Base-by-base conservation (phyloP, 2,113 vertebrate species). In the Budorcas taxicolor region DNA sequence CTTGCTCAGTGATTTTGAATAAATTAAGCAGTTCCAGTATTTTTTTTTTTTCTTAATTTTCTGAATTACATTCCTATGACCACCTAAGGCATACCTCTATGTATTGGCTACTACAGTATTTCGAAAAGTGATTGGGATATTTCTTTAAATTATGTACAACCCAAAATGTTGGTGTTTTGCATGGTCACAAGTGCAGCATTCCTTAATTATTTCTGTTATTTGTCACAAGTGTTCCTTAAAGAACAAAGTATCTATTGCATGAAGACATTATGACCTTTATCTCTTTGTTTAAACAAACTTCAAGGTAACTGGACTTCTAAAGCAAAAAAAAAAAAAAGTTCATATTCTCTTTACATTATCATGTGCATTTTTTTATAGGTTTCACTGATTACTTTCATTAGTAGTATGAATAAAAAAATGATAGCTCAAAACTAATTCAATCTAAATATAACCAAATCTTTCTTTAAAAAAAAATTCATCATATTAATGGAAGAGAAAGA, bases 51-150 rank as follows among this genome's bases (percentile, higher is more conserved):
- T 1, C 71, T 91, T 93, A 71, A 27, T 96, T 98, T 96, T 99
- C 98, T 99, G 98, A 99, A 98, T 98, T 99, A 99, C 99, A 99
- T 99, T 99, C 99, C 99, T 99, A 45, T 98, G 98, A 97, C 98
- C 97, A 98, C 97, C 33, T 97, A 99, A 98, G 98, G 98, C 98
- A 98, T 98, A 98, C 98, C 96, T 97, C 55, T 98, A 87, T 98
- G 97, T 99, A 97, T 98, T 97, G 94, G 99, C 98, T 99, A 98
- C 98, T 98, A 98, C 98, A 99, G 98, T 99, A 98, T 99, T 99
- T 98, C 71, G 81, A 97, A 97, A 98, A 98, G 97, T 98, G 98
- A 98, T 98, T 94, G 97, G 98, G 92, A 89, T 97, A 94, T 98
- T 98, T 98, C 98, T 98, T 98, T 98, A 97, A 97, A 97, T 98